A percentile compares a stretch with the other conserved stretches of the same genome.
These are phyloP conservation scores for Hydrozoanthus tunicans DNA, from an alignment of 64 coral and sea anemone species.

Conservation along the genomic window DNA sequence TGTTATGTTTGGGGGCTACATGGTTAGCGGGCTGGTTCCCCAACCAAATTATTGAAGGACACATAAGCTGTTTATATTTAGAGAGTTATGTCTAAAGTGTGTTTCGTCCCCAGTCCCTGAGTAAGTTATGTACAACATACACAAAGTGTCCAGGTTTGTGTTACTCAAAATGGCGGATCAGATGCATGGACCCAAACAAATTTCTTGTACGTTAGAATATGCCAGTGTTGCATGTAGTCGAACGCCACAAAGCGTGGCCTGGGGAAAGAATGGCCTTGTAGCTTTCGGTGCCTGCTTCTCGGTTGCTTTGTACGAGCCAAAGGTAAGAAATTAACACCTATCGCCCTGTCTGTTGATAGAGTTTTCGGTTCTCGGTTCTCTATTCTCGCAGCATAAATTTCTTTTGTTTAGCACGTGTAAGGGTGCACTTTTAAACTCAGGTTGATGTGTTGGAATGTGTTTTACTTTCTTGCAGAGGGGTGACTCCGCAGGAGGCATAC, in stretches of 20 bases:
- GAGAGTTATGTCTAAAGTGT: too few species aligned
- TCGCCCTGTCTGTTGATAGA: background rate
- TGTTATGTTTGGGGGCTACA: too few species aligned
- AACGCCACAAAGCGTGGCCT: conserved; percentile 42
- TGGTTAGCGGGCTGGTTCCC: too few species aligned
- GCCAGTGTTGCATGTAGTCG: conserved; percentile 51
- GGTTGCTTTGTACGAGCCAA: conserved; percentile 24
- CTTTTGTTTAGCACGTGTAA: too few species aligned
- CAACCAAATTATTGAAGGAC: too few species aligned
- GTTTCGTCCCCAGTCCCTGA: too few species aligned
- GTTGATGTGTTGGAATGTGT: background rate
- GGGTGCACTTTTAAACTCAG: too few species aligned
- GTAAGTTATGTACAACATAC: background rate
- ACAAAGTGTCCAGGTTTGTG: background rate
- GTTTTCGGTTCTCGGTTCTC: background rate
- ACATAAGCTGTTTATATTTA: too few species aligned
- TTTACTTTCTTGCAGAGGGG: conserved; percentile 6
- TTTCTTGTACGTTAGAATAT: conserved; percentile 42
- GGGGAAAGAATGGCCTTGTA: conserved; percentile 54
- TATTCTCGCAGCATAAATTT: too few species aligned
- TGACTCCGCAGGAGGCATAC: background rate
- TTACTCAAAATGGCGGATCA: conserved; percentile 28
- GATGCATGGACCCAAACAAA: background rate
- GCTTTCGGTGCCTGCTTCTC: conserved; percentile 37
- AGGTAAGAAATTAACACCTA: conserved; percentile 10